phyloP scores from a whole-genome alignment of 2,113 vertebrate species.

The Sinocyclocheilus maitianheensis region DNA sequence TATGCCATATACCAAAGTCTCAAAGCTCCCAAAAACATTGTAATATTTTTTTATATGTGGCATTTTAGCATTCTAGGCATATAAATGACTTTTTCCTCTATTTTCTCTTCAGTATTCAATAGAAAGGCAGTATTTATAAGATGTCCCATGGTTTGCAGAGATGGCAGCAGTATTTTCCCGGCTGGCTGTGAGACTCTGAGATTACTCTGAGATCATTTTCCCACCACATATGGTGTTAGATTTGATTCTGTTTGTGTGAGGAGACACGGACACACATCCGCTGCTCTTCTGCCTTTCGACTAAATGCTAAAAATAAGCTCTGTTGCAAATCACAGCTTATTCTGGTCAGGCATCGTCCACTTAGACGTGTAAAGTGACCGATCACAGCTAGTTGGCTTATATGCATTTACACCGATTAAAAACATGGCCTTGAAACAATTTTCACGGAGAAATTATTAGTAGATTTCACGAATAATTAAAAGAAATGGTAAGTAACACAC shows the following conservation, averaged over 20 bases:
- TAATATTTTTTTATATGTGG: not conserved
- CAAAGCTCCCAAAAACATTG: not conserved
- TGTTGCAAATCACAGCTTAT: not conserved
- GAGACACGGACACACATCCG: not conserved
- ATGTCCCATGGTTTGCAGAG: not conserved
- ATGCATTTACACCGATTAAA: not conserved
- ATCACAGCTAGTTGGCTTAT: not conserved
- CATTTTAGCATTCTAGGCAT: not conserved
- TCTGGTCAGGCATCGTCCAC: not conserved
- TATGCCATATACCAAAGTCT: not conserved
- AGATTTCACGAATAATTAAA: too few relatives aligned
- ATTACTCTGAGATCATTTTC: constrained; percentile 22
- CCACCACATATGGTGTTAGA: constrained; percentile 20
- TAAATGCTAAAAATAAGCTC: not conserved
- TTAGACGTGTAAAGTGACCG: not conserved
- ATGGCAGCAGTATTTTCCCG: not conserved
- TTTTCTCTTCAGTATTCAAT: not conserved
- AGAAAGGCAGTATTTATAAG: not conserved
- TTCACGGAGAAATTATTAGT: too few relatives aligned
- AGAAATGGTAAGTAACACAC: too few relatives aligned
- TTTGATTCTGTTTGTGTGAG: constrained; percentile 8
- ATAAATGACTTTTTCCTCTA: not conserved
- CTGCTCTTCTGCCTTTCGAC: not conserved
- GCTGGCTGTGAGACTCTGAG: constrained; percentile 2
- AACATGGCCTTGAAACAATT: too few relatives aligned